Conservation (phyloP, 1,140 invertebrate genomes). For the Tenebrio molitor region DNA sequence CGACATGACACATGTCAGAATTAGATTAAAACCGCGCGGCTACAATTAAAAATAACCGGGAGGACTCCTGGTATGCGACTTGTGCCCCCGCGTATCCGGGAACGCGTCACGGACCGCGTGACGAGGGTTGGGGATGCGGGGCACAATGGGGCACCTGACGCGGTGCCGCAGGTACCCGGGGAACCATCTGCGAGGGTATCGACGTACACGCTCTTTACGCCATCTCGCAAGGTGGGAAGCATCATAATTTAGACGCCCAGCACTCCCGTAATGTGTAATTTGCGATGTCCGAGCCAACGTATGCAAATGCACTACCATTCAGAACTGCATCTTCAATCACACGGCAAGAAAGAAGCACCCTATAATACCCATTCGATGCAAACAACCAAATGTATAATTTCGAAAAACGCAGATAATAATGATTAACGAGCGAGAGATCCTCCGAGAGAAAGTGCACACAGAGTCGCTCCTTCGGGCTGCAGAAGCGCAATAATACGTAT, state of each 20-base stretch:
- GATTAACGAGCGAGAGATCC: slow-evolving; percentile 24
- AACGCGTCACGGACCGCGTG: slow-evolving; percentile 17
- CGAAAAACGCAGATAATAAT: slow-evolving; percentile 12
- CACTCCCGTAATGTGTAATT: slow-evolving; percentile 30
- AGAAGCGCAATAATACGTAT: no score
- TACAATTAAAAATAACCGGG: slow-evolving; percentile 41
- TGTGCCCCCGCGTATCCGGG: slow-evolving; percentile 8
- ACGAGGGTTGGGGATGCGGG: slow-evolving; percentile 7
- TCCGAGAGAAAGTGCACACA: background rate
- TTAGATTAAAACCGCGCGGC: slow-evolving; percentile 50
- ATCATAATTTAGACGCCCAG: slow-evolving; percentile 38
- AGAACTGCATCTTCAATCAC: slow-evolving; percentile 27
- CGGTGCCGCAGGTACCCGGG: slow-evolving; percentile 22
- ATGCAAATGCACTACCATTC: slow-evolving; percentile 25
- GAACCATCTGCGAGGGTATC: slow-evolving; percentile 20
- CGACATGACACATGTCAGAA: slow-evolving; percentile 57
- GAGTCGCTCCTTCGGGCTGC: no score
- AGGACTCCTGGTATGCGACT: slow-evolving; percentile 20
- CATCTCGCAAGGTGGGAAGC: slow-evolving; percentile 25
- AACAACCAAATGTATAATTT: slow-evolving; percentile 22
- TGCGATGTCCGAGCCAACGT: slow-evolving; percentile 19
- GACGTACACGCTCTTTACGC: slow-evolving; percentile 11
- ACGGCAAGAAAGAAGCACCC: slow-evolving; percentile 7
- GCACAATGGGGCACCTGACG: slow-evolving; percentile 19
- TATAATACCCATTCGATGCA: slow-evolving; percentile 25